Evolutionary conservation across 2,888 invertebrate species (phyloP), one percentile per base, ranked within the genome.

Genomic region (Campoplex capitator): DNA sequence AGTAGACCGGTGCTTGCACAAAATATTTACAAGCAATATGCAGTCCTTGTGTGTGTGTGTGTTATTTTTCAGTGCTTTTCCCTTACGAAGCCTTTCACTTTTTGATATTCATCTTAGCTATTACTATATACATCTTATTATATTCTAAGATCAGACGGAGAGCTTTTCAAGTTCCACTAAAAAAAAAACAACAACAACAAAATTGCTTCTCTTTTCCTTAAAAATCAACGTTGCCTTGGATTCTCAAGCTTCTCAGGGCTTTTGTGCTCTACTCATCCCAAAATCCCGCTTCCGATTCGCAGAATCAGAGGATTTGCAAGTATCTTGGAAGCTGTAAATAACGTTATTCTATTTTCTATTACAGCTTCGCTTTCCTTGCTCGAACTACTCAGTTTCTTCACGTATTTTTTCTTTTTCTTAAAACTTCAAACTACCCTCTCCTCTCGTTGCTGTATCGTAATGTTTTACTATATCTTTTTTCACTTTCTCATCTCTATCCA

Each of bases 11-110:
- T 73, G 70, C 65, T 82, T 88, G 68, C 84, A 71, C 73, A 87
- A 56, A 56, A 88, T 87, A 86, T 88, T 87, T 84, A 82, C 83
- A 85, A 82, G 85, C 80, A 87, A 89, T 87, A 88, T 88, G 83
- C 84, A 85, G 86, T 79, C 76, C 76, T 56, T 58, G 70, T 38
- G 58, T 51, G 73, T 56, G 23, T 23, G 23, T 23, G 23, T 23
- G 23, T 56, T 73, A 62, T 71, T 68, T 45, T 42, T n/a, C 56
- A 35, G 70, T 67, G 48, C 65, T 85, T 73, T 45, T 70, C 77
- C 74, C 80, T 83, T 56, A 84, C 75, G 73, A 81, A 83, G 62
- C 65, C 67, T 58, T 71, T 32, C 35, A 28, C 74, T 45, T 82
- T 75, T 65, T 58, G 35, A 68, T 80, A 28, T 74, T 54, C 54